Percentiles rank a stretch among this genome's conserved stretches.
Evolutionary conservation across 2,888 invertebrate genomes (phyloP).

Genomic region (Apoda limacodes): DNA sequence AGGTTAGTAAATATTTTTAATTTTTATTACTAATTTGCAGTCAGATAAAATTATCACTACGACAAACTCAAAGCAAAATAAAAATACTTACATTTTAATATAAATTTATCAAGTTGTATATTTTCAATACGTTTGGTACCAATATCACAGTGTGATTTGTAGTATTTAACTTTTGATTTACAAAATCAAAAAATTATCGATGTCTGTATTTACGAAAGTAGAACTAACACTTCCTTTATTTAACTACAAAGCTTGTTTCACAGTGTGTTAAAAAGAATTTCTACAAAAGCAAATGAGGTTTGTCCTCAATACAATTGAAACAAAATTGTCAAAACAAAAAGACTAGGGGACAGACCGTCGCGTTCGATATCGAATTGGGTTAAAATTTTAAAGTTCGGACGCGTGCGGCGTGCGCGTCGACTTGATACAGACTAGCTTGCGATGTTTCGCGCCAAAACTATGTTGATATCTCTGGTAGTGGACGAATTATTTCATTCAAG

Average conservation of each 20-base stretch:
- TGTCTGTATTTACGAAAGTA: conserved; percentile 56
- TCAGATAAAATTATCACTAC: no score
- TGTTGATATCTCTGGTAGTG: conserved; percentile 37
- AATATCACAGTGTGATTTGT: no score
- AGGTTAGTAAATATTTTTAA: no score
- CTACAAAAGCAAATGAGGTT: conserved; percentile 55
- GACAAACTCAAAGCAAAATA: no score
- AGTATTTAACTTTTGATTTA: no score
- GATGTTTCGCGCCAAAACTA: conserved; percentile 60
- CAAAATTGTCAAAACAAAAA: conserved; percentile 42
- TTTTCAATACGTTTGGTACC: no score
- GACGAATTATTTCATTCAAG: conserved; percentile 49
- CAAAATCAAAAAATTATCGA: no score
- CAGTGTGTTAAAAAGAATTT: conserved; percentile 53
- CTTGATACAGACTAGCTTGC: conserved; percentile 47
- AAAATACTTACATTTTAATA: no score
- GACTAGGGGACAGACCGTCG: conserved; percentile 57
- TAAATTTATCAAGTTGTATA: no score
- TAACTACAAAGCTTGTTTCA: conserved; percentile 56
- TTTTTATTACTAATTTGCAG: no score
- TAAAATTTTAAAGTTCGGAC: conserved; percentile 38
- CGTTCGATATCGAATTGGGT: conserved; percentile 56
- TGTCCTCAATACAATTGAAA: conserved; percentile 62
- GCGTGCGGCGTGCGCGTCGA: conserved; percentile 64
- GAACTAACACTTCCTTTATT: conserved; percentile 62